Conservation (phyloP, 2,797 vertebrate genomes). For the Margarornis squamiger region DNA sequence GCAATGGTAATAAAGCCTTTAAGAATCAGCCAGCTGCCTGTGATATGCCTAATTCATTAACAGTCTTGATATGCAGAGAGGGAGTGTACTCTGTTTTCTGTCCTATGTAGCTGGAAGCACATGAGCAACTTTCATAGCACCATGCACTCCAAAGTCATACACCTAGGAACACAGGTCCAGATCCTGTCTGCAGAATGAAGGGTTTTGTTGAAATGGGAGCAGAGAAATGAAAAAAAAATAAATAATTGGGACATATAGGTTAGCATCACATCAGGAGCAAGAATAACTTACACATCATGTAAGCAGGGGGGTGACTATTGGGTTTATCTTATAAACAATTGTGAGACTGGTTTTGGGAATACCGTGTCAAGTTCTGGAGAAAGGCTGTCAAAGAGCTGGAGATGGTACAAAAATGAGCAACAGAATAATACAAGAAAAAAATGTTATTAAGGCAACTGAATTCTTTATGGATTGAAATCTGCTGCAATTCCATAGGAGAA, state of each 20-base stretch:
- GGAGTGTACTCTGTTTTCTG: not conserved
- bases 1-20: not conserved
- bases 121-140: not conserved
- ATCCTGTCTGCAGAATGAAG: not conserved
- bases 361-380: not conserved
- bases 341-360: not conserved
- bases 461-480: not conserved
- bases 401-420: not conserved
- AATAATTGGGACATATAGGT: rapidly evolving
- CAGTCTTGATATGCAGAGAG: not conserved
- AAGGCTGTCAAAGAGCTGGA: not conserved
- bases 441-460: not conserved
- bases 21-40: not conserved
- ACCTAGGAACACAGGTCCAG: not conserved
- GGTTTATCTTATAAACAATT: not conserved
- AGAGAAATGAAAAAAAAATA: not conserved
- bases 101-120: not conserved
- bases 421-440: not conserved
- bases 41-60: not conserved
- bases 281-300: rapidly evolving
- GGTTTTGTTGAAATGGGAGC: not conserved
- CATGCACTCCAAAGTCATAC: not conserved
- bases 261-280: not conserved
- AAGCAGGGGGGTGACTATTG: not conserved
- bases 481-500: not conserved